phyloP scores from a whole-genome alignment of 1,140 invertebrate genomes.

The Tribolium madens region DNA sequence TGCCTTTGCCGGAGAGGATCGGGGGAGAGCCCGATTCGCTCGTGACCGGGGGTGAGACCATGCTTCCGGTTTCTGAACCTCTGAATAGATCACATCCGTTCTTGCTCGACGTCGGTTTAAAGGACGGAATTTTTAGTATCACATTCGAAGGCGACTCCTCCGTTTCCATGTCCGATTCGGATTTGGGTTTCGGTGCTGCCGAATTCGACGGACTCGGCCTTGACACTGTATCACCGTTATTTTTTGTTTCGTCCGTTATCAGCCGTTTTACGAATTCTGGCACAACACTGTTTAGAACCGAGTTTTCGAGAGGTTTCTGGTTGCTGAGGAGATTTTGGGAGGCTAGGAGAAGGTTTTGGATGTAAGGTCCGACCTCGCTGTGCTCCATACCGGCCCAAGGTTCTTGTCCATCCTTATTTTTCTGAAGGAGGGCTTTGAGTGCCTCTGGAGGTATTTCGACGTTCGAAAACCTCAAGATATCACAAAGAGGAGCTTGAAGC shows the following conservation, averaged over 20 bases:
- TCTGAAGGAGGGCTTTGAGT: conserved; percentile 70
- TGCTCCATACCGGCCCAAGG: conserved; percentile 69
- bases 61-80: conserved; percentile 63
- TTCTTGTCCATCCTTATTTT: conserved; percentile 66
- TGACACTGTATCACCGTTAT: conserved; percentile 61
- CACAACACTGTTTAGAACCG: conserved; percentile 62
- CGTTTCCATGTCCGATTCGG: conserved; percentile 63
- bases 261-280: conserved; percentile 73
- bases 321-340: conserved; percentile 54
- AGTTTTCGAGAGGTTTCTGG: conserved; percentile 55
- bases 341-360: conserved; percentile 64
- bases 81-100: conserved; percentile 71
- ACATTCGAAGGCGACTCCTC: conserved; percentile 71
- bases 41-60: conserved; percentile 64
- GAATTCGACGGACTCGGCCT: conserved; percentile 65
- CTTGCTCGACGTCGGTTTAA: conserved; percentile 79
- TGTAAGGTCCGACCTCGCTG: conserved; percentile 71
- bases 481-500: conserved; percentile 66
- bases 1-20: conserved; percentile 68
- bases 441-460: conserved; percentile 71
- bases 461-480: conserved; percentile 68
- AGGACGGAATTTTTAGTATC: conserved; percentile 94
- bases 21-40: conserved; percentile 70
- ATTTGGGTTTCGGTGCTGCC: conserved; percentile 59
- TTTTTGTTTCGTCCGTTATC: conserved; percentile 68